Evolutionary conservation across 1,140 invertebrate species (phyloP), one percentile per base, ranked within the genome.

Genomic region (Drosophila insularis): DNA sequence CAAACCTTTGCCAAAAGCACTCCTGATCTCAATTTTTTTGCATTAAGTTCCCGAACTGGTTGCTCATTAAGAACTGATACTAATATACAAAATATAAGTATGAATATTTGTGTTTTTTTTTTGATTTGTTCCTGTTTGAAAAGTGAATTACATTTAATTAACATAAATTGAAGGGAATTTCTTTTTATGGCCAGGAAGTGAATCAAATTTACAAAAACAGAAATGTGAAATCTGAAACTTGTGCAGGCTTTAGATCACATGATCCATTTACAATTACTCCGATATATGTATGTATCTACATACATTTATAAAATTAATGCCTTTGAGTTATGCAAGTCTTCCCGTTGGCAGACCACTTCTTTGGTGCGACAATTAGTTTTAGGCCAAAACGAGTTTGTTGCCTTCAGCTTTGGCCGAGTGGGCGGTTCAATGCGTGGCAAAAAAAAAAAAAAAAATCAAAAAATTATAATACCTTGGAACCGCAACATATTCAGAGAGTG

Each of bases 381-480:
- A 63, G 14, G 46, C 32, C 31, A 50, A 74, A 46, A 35, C 39
- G 14, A 56, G 63, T 43, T 71, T 70, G 59, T 32, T 43, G 43
- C 43, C 43, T 50, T 50, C 43, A 50, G 43, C 43, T 50, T 50
- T 21, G 4, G 3, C 72, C 46, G 63, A 61, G 82, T 89, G 84
- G 82, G 84, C 84, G 82, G 84, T 73, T 59, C 62, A 74, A 87
- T 86, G 82, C 82, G 82, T 86, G 82, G 72, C 71, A 66, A 75
- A 74, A 75, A 59, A 64, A 75, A 74, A 75, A 59, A 64, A 27
- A 27, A 60, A 73, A 50, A 61, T 37, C 61, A 64, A 65, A 79
- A 66, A 14, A 53, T 27, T 27, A 40, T 71, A 87, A 87, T 89
- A 87, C 82, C 80, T 87, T 87, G 84, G 82, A 79, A 80, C 65